A percentile compares a stretch with the other conserved stretches of the same genome.
These are phyloP conservation scores for Scolopax mira DNA, from an alignment of 2,113 vertebrate genomes.

Conservation along the genomic window DNA sequence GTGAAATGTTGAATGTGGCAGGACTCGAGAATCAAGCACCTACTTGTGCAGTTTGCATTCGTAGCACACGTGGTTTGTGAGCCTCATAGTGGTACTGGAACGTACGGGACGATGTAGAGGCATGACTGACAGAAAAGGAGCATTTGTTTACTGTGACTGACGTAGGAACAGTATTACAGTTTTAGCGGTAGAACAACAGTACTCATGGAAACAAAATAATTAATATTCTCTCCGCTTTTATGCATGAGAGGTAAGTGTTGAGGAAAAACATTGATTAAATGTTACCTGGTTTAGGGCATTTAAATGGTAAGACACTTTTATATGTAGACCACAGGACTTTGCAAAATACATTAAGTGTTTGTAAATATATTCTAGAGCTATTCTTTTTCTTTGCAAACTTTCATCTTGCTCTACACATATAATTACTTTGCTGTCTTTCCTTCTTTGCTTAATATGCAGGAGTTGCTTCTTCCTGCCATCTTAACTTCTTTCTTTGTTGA, in stretches of 20 bases:
- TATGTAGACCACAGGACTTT: neutral
- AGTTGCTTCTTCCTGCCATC: neutral
- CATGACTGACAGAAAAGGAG: neutral
- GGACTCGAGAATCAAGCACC: neutral
- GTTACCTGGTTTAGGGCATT: neutral
- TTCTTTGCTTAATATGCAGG: neutral
- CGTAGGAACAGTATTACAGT: neutral
- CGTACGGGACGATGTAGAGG: neutral
- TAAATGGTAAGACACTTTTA: neutral
- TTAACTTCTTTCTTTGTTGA: neutral
- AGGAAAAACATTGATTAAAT: neutral
- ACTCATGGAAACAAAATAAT: neutral
- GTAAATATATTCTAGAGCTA: neutral
- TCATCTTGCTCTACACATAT: neutral
- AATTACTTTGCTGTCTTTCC: neutral
- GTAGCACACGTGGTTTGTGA: neutral
- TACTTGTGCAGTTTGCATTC: neutral
- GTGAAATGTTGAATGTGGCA: neutral
- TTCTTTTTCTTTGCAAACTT: neutral
- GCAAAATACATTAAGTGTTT: neutral
- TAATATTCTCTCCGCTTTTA: neutral
- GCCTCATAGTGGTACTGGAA: neutral
- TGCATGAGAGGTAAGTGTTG: neutral
- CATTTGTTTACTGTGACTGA: neutral
- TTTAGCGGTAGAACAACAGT: neutral